Evolutionary conservation across 2,797 vertebrate genomes (phyloP).

Genomic region (Naso thynnoides): DNA sequence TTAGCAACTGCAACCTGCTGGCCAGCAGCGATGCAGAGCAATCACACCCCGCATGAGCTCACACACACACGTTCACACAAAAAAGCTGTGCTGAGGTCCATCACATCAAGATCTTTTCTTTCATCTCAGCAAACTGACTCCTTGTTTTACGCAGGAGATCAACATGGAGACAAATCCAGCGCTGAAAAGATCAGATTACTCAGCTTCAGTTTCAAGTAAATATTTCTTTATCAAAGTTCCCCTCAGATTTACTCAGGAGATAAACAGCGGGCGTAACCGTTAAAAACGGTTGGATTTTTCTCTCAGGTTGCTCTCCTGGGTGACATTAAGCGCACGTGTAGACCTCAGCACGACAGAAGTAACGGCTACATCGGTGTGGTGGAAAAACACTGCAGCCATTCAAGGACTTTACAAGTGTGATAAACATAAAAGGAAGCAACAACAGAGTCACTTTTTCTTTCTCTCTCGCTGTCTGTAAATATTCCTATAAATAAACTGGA

Average conservation of each 20-base stretch:
- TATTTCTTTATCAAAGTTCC: constrained; percentile 29
- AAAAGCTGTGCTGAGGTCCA: constrained; percentile 23
- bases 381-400: constrained; percentile 48
- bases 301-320: constrained; percentile 25
- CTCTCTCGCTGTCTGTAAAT: constrained; percentile 84
- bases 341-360: constrained; percentile 64
- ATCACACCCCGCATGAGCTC: constrained; percentile 21
- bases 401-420: constrained; percentile 57
- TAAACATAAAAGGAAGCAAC: constrained; percentile 30
- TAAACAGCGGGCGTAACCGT: background rate
- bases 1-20: constrained; percentile 42
- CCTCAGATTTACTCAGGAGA: constrained; percentile 66
- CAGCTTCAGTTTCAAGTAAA: background rate
- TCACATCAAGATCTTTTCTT: background rate
- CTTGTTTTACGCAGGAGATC: constrained; percentile 43
- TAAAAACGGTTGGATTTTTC: constrained; percentile 1
- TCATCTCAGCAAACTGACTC: constrained; percentile 24
- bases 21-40: constrained; percentile 43
- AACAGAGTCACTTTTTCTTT: constrained; percentile 64
- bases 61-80: constrained; percentile 3
- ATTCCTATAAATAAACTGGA: constrained; percentile 84
- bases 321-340: constrained; percentile 41
- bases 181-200: background rate
- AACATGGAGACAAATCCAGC: constrained; percentile 23
- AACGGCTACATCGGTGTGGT: constrained; percentile 64